These are phyloP conservation scores for Chaetops frenatus DNA, from an alignment of 2,113 vertebrate genomes.

Conservation along the genomic window DNA sequence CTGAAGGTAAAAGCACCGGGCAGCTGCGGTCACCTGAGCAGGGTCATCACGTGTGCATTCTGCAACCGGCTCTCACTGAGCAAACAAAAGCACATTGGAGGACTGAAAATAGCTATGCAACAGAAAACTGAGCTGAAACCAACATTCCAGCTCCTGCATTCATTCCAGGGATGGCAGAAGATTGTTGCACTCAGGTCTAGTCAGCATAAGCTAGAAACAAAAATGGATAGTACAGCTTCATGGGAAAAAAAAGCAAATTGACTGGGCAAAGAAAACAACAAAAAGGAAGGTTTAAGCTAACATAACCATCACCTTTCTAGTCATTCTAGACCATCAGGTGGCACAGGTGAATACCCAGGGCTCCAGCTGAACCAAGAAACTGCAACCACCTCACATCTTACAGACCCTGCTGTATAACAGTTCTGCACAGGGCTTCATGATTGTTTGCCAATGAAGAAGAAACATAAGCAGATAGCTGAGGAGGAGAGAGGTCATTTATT, in stretches of 20 bases:
- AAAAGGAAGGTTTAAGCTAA: neutral
- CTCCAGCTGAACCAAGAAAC: neutral
- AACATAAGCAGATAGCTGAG: neutral
- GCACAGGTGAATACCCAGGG: neutral
- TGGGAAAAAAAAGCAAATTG: neutral
- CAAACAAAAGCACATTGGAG: neutral
- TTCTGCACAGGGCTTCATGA: neutral
- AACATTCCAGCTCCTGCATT: neutral
- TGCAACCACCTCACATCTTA: neutral
- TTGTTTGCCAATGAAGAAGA: neutral
- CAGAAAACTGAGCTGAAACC: neutral
- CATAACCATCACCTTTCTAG: neutral
- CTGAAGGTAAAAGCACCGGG: neutral
- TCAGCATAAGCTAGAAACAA: neutral
- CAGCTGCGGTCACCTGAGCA: neutral
- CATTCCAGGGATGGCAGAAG: neutral
- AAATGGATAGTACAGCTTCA: neutral
- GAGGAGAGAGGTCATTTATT: neutral
- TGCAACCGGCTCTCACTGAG: neutral
- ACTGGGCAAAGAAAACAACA: neutral
- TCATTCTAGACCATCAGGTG: neutral
- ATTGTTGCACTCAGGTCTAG: neutral
- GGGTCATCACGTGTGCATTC: neutral
- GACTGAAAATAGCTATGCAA: neutral
- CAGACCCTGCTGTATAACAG: neutral